Evolutionary conservation across 2,797 vertebrate species (phyloP), one percentile per base, ranked within the genome.

Genomic region (Coranthus polyacanthus): DNA sequence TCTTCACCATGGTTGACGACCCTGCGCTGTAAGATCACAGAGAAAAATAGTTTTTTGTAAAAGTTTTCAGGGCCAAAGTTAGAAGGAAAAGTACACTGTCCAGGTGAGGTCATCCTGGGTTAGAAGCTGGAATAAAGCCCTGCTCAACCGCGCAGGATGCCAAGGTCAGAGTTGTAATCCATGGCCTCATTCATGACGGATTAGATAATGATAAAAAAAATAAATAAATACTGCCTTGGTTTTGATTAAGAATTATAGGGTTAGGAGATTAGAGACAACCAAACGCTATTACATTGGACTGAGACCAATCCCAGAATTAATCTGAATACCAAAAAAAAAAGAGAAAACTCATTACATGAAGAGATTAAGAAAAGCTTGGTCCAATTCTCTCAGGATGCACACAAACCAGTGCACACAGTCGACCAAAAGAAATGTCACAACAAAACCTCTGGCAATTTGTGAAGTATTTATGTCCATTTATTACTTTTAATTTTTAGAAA

Each of bases 231-330:
- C 84, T 78, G 78, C 90, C 92, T 73, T 91, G 93, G 87, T 95
- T 96, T 92, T 95, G 95, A 98, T 97, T 95, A 96, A 96, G 94
- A 96, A 94, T 88, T 88, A 87, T 93, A 90, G 93, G 93, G 91
- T 95, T 92, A 92, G 91, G 89, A 95, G 96, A 97, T 98, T 97
- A 96, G 93, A 95, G 87, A 82, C 75, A 66, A 78, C 90, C 76
- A 90, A 95, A 89, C 67, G 70, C 94, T 95, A 96, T 96, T 94
- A 93, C 95, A 92, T 91, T 91, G 94, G 87, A 94, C 92, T 92
- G 90, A 92, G 89, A 81, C 83, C 94, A 96, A 95, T 96, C 94
- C 93, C 91, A 55, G 92, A 95, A 95, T 95, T 96, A 96, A 97
- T 97, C 95, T 95, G 91, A 94, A 90, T 86, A 89, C 92, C 88